Percentiles rank a stretch among this genome's conserved stretches.
These are phyloP conservation scores for Chaenocephalus aceratus DNA, from an alignment of 2,113 vertebrate species.

Conservation along the genomic window DNA sequence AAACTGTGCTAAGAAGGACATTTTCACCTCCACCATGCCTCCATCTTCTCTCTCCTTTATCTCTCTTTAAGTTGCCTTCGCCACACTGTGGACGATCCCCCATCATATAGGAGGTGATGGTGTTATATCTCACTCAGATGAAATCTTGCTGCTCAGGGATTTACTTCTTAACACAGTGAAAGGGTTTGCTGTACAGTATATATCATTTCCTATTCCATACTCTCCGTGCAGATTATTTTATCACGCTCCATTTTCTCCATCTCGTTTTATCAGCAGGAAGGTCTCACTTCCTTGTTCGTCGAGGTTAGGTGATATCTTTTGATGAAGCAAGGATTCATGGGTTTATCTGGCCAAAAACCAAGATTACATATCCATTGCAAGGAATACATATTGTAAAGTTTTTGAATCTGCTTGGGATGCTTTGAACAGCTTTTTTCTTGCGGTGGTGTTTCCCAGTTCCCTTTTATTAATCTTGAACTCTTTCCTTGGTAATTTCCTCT, in stretches of 20 bases:
- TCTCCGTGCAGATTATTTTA: slow-evolving; percentile 8
- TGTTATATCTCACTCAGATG: slow-evolving; percentile 47
- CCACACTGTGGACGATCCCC: slow-evolving; percentile 33
- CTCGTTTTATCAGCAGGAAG: background rate
- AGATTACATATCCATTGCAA: background rate
- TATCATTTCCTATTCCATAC: slow-evolving; percentile 3
- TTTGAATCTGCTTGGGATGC: background rate
- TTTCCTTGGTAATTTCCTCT: slow-evolving; percentile 39
- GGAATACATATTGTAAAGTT: background rate
- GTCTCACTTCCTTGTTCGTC: background rate
- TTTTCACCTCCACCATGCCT: slow-evolving; percentile 10
- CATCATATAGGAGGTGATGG: slow-evolving; percentile 30
- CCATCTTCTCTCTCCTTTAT: slow-evolving; percentile 21
- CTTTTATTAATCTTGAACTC: slow-evolving; percentile 24
- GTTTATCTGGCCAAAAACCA: background rate
- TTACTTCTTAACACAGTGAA: slow-evolving; percentile 39
- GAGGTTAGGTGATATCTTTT: slow-evolving; percentile 16
- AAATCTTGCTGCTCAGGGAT: slow-evolving; percentile 50
- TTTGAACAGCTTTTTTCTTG: slow-evolving; percentile 4
- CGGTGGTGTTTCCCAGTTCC: background rate
- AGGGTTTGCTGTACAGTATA: slow-evolving; percentile 26
- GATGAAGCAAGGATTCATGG: background rate
- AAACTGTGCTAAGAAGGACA: background rate
- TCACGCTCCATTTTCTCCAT: slow-evolving; percentile 13
- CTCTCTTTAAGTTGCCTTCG: slow-evolving; percentile 31